Evolutionary conservation across 2,113 vertebrate genomes (phyloP).

Genomic region (Alethe diademata): DNA sequence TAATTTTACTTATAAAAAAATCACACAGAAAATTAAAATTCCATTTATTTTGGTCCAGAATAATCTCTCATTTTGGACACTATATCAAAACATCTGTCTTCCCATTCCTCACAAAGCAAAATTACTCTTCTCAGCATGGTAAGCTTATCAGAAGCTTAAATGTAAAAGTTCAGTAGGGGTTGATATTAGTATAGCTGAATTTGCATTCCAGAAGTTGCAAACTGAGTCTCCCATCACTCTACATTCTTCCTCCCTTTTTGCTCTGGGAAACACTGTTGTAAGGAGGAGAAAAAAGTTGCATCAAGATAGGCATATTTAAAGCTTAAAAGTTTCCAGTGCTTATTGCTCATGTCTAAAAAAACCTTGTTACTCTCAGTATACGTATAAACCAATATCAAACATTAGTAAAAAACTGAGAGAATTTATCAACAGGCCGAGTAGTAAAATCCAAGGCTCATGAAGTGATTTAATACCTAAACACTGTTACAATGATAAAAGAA

Average conservation of each 20-base stretch:
- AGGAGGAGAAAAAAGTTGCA: neutral
- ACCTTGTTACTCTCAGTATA: neutral
- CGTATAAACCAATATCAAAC: neutral
- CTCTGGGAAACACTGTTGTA: neutral
- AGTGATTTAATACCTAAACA: slow-evolving; percentile 18
- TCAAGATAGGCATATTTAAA: neutral
- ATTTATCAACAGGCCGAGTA: neutral
- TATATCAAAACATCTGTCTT: neutral
- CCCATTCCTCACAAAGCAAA: slow-evolving; percentile 6
- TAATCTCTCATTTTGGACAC: neutral
- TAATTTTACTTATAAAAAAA: neutral
- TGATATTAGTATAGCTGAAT: neutral
- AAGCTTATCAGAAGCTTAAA: slow-evolving; percentile 27
- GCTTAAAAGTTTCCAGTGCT: neutral
- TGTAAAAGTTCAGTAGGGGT: neutral
- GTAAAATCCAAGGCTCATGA: neutral
- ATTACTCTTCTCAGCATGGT: slow-evolving; percentile 34
- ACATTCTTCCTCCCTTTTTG: neutral
- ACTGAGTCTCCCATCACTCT: neutral
- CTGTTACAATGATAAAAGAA: neutral
- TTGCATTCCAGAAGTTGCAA: slow-evolving; percentile 25
- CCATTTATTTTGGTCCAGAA: neutral
- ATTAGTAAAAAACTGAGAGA: neutral
- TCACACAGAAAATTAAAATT: neutral
- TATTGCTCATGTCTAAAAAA: neutral